Evolutionary conservation across 2,113 vertebrate genomes (phyloP), one percentile per base, ranked within the genome.

Genomic region (Malurus melanocephalus): DNA sequence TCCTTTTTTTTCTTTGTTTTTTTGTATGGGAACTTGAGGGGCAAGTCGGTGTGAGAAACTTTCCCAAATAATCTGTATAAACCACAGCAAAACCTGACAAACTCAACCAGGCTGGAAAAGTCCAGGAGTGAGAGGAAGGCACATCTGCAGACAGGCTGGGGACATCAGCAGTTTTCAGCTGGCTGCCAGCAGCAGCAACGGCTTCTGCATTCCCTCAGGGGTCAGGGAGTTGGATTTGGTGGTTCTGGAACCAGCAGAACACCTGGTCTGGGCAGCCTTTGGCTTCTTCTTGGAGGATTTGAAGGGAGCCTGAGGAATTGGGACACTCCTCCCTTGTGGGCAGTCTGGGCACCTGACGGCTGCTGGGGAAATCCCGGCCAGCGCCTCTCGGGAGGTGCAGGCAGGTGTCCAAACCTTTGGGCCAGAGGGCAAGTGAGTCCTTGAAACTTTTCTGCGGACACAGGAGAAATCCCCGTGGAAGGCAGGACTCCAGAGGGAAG

Each of bases 41-140:
- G 80, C 83, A 93, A 90, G 62, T 62, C 83, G 66, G 40, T 93
- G 94, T 95, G 90, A 92, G 95, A 96, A 96, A 94, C 74, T 93
- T 95, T 91, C 84, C 55, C 52, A 94, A 90, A 77, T 74, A 94
- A 92, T 96, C 46, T 79, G 32, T 86, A 60, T 62, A 93, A 95
- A 92, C 93, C 94, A 93, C 94, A 93, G 77, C 51, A 91, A 93
- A 96, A 93, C 80, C 77, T 11, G 4, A 92, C 88, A 90, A 91
- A 87, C 74, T 88, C 86, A 90, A 95, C 80, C 62, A 94, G 88
- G 90, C 86, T 93, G 92, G 88, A 95, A 81, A 79, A 51, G 90
- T 90, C 66, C 0, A 0, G 67, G 74, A 92, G 52, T 11, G n/a
- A 72, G 46, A 60, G 84, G 74, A 90, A 93, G 57, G 84, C 71